Base-by-base conservation (phyloP, 92 coral and sea anemone genomes). In the Anthopleura xanthogrammica region DNA sequence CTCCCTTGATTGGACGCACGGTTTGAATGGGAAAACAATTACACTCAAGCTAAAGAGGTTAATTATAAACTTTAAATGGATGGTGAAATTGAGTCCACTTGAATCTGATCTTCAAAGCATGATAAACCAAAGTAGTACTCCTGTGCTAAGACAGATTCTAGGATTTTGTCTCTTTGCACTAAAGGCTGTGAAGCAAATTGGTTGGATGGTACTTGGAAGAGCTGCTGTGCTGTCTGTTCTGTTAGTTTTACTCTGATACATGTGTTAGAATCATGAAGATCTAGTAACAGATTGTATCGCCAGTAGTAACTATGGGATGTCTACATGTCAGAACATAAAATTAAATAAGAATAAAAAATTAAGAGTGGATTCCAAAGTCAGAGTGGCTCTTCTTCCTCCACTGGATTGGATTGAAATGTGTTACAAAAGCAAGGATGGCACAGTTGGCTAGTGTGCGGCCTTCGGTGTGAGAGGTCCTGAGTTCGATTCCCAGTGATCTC, bases 121-220 rank as follows among this genome's bases (percentile, higher is more conserved):
- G 98, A 91, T 80, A 95, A 75, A 16, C 98, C 98, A 83, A 90
- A 89, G 64, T 86, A 52, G 80, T 88, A 93, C 80, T 95, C 94
- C 77, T 91, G 97, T 72, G 92, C 98, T 41, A 95, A 66, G 16
- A 90, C 80, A 41, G 94, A 91, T 80, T 93, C 95, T n/a, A 94
- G 86, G 70, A 92, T 81, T 65, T 90, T 93, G 41, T 89, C 89
- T 52, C 71, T 87, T n/a, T 16, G 62, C 16, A 68, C 79, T 41
- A 54, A 71, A 52, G 85, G 88, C 16, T 88, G 93, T 76, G 75
- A 82, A 16, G 86, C 94, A 86, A 95, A 92, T 83, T 95, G 98
- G 52, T 84, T 50, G 16, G 88, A 83, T 5, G 92, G 87, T 74
- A 92, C 80, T 79, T 93, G 98, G 62, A 95, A 81, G 24, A 95